Conservation (phyloP, 2,797 vertebrate genomes). For the Xenentodon cancila region DNA sequence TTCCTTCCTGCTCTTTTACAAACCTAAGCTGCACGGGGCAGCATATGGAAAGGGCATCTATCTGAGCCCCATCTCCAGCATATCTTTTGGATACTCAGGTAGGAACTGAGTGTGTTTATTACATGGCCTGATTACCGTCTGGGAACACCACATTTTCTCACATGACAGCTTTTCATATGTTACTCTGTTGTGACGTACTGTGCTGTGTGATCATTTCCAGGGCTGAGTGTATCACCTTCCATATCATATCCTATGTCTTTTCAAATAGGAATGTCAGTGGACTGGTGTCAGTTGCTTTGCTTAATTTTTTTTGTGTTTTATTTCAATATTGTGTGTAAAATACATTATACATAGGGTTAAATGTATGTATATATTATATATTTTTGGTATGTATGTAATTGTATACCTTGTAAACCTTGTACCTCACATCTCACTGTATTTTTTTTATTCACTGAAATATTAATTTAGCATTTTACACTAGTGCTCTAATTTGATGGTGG, state of each 20-base stretch:
- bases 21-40: constrained; percentile 98
- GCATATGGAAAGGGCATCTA: constrained; percentile 99
- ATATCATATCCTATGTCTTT: constrained; percentile 46
- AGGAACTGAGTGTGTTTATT: constrained; percentile 75
- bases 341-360: too few species aligned
- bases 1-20: constrained; percentile 85
- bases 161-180: constrained; percentile 46
- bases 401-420: too few species aligned
- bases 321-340: constrained; percentile 3
- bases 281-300: constrained; percentile 29
- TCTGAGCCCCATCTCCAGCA: constrained; percentile 99
- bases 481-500: constrained; percentile 1
- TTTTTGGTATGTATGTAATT: too few species aligned
- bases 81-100: constrained; percentile 99
- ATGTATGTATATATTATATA: too few species aligned
- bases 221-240: constrained; percentile 22
- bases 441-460: constrained; percentile 6
- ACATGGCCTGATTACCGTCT: constrained; percentile 53
- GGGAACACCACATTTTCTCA: constrained; percentile 51
- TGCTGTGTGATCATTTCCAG: constrained; percentile 45
- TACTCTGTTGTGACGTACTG: constrained; percentile 39
- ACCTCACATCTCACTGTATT: not conserved
- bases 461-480: constrained; percentile 5
- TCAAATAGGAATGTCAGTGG: constrained; percentile 26
- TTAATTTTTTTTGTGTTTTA: constrained; percentile 20